phyloP scores from a whole-genome alignment of 2,113 vertebrate species.

The Maccullochella peelii region DNA sequence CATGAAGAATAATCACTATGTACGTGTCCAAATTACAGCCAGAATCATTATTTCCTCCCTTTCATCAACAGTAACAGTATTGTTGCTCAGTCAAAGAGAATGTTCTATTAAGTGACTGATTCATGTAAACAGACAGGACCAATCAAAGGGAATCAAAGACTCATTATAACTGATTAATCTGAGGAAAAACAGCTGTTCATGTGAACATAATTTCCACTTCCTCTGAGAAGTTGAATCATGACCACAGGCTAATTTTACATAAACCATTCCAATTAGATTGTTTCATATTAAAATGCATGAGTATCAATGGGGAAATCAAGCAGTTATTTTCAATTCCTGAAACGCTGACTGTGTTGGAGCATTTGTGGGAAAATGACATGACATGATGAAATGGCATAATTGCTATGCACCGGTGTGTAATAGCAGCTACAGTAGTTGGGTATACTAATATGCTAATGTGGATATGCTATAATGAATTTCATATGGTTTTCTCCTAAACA shows the following conservation, averaged over 20 bases:
- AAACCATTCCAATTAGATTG: constrained; percentile 8
- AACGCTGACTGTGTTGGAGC: background rate
- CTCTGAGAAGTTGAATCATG: background rate
- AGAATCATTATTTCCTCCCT: no score
- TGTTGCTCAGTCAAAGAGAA: background rate
- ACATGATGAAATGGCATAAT: constrained; percentile 13
- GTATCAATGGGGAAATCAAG: background rate
- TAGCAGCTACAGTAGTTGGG: background rate
- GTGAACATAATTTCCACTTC: background rate
- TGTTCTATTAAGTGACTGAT: background rate
- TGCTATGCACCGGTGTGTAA: constrained; percentile 8
- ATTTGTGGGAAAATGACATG: constrained; percentile 2
- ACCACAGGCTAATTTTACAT: background rate
- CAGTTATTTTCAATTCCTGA: constrained; percentile 1
- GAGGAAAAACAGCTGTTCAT: background rate
- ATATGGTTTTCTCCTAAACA: constrained; percentile 42
- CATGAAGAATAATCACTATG: no score
- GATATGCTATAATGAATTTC: constrained; percentile 37
- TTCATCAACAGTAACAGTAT: no score
- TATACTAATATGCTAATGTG: constrained; percentile 45
- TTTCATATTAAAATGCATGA: constrained; percentile 16
- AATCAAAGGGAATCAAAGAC: background rate
- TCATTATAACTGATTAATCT: background rate
- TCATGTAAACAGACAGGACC: background rate
- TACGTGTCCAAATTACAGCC: no score